Percentiles rank a stretch among this genome's conserved stretches.
phyloP scores from a whole-genome alignment of 2,797 vertebrate species.

The Eurystomus glaucurus region DNA sequence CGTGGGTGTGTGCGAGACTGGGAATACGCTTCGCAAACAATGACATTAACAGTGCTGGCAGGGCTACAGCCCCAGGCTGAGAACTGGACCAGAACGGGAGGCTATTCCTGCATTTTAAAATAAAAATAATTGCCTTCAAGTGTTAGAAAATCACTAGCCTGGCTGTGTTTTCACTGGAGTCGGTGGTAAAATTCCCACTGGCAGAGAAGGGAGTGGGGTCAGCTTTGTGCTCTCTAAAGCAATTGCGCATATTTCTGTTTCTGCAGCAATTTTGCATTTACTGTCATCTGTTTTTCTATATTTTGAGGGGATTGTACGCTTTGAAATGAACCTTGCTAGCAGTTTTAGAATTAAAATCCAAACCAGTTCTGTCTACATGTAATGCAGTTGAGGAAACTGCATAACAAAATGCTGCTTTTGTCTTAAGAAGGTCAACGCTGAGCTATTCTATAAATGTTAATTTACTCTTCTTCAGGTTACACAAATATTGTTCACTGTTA shows the following conservation, averaged over 20 bases:
- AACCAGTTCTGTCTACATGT: not conserved
- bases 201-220: not conserved
- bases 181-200: not conserved
- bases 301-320: not conserved
- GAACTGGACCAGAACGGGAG: conserved; percentile 1
- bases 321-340: not conserved
- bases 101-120: conserved; percentile 30
- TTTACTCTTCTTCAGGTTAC: conserved; percentile 22
- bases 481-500: not conserved
- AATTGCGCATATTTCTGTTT: not conserved
- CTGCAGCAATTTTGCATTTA: not conserved
- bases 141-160: conserved; percentile 19
- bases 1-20: conserved; percentile 71
- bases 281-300: not conserved
- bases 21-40: conserved; percentile 73
- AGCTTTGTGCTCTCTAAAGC: not conserved
- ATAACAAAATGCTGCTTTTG: not conserved
- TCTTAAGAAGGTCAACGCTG: not conserved
- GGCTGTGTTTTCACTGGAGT: not conserved
- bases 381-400: not conserved
- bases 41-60: conserved; percentile 74
- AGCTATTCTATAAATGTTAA: not conserved
- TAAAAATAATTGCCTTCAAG: conserved; percentile 31
- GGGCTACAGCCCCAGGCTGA: conserved; percentile 30
- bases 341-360: conserved; percentile 17